Evolutionary conservation across 1,140 invertebrate species (phyloP).

Genomic region (Rhynchophorus ferrugineus): DNA sequence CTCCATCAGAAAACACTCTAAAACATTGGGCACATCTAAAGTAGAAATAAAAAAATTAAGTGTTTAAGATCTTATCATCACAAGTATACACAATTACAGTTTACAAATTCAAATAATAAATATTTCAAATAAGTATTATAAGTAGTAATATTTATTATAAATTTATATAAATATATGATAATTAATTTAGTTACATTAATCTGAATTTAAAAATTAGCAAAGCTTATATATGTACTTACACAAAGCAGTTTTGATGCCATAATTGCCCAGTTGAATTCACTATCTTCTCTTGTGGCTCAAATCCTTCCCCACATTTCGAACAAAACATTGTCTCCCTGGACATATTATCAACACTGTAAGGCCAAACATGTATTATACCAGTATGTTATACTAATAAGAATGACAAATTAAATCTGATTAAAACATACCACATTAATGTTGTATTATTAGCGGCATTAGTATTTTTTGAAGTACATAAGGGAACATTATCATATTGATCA

Average conservation of each 20-base stretch:
- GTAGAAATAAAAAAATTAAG: slow-evolving; percentile 18
- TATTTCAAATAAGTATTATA: too few species aligned
- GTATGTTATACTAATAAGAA: slow-evolving; percentile 2
- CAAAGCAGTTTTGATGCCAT: slow-evolving; percentile 99
- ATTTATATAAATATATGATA: too few species aligned
- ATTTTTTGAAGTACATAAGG: slow-evolving; percentile 7
- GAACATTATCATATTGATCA: slow-evolving; percentile 27
- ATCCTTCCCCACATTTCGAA: slow-evolving; percentile 87
- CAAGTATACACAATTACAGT: too few species aligned
- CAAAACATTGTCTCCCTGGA: slow-evolving; percentile 86
- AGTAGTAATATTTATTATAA: too few species aligned
- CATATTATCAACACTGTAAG: slow-evolving; percentile 65
- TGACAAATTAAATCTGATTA: neutral
- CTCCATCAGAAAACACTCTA: slow-evolving; percentile 92
- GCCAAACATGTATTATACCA: slow-evolving; percentile 21
- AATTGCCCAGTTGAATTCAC: slow-evolving; percentile 97
- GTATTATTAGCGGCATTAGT: neutral
- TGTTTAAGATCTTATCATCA: slow-evolving; percentile 1
- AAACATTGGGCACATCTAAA: slow-evolving; percentile 97
- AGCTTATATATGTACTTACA: slow-evolving; percentile 59
- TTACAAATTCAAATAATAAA: too few species aligned
- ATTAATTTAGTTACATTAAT: too few species aligned
- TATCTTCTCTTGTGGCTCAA: slow-evolving; percentile 94
- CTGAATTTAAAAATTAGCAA: too few species aligned
- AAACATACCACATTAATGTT: slow-evolving; percentile 4